These are phyloP conservation scores for Lepidurus couesii DNA, from an alignment of 1,140 invertebrate genomes.

Conservation along the genomic window DNA sequence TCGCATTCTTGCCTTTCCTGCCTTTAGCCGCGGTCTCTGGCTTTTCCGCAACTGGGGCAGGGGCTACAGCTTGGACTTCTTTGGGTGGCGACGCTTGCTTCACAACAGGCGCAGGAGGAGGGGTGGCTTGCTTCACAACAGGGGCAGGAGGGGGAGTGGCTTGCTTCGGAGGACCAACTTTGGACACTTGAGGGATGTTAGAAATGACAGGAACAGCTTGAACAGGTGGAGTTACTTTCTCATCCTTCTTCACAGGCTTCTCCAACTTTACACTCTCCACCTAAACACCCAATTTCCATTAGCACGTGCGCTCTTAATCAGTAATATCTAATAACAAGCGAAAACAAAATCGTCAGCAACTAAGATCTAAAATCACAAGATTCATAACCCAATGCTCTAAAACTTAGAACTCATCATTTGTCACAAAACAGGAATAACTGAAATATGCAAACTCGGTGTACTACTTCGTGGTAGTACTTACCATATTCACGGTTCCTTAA, in stretches of 20 bases:
- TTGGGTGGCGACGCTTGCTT: slow-evolving; percentile 6
- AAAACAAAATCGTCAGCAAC: not conserved
- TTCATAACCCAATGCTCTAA: slow-evolving; percentile 30
- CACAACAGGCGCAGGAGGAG: not conserved
- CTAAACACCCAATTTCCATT: not conserved
- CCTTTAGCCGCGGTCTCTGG: not conserved
- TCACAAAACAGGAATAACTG: not conserved
- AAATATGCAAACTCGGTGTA: not conserved
- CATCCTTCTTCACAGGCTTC: not conserved
- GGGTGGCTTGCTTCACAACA: slow-evolving; percentile 15
- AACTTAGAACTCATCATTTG: slow-evolving; percentile 13
- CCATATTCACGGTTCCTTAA: slow-evolving; percentile 14
- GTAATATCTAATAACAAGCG: not conserved
- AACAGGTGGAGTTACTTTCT: slow-evolving; percentile 18
- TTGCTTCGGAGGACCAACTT: slow-evolving; percentile 29
- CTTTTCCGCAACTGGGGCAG: not conserved
- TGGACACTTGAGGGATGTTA: slow-evolving; percentile 22
- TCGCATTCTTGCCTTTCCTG: slow-evolving; percentile 26
- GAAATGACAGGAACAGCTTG: not conserved
- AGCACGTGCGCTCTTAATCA: not conserved
- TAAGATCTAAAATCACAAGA: slow-evolving; percentile 23
- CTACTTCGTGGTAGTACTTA: not conserved
- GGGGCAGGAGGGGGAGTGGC: slow-evolving; percentile 22
- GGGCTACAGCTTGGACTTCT: not conserved
- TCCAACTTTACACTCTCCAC: slow-evolving; percentile 21